Evolutionary conservation across 2,113 vertebrate genomes (phyloP).

Genomic region (Psophia crepitans): DNA sequence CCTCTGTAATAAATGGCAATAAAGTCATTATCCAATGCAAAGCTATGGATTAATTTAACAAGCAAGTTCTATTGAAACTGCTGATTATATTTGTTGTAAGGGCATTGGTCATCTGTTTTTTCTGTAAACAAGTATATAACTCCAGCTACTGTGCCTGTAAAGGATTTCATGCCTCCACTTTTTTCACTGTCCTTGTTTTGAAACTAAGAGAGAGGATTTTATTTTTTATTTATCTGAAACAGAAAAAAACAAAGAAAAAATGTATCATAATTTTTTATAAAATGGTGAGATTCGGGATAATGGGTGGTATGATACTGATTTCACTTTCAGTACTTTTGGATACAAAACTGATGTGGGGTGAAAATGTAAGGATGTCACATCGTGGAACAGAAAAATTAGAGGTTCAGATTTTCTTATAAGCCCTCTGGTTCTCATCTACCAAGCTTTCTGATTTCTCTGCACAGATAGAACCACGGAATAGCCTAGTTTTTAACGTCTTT

Average conservation of each 20-base stretch:
- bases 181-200: not conserved
- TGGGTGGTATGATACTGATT: not conserved
- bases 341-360: not conserved
- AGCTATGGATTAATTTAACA: constrained; percentile 31
- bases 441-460: not conserved
- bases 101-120: not conserved
- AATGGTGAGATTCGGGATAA: not conserved
- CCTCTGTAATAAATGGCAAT: constrained; percentile 13
- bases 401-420: not conserved
- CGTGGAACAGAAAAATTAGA: not conserved
- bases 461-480: not conserved
- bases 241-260: not conserved
- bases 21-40: constrained; percentile 37
- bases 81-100: constrained; percentile 29
- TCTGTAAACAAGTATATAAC: constrained; percentile 16
- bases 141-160: not conserved
- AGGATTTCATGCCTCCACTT: not conserved
- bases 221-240: not conserved
- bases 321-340: not conserved
- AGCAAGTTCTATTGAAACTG: constrained; percentile 36
- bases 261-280: not conserved
- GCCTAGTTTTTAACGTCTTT: not conserved
- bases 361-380: not conserved
- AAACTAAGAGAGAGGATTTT: not conserved
- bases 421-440: not conserved